These are phyloP conservation scores for Meloidogyne hapla DNA, from an alignment of 1,140 invertebrate genomes.

Conservation along the genomic window DNA sequence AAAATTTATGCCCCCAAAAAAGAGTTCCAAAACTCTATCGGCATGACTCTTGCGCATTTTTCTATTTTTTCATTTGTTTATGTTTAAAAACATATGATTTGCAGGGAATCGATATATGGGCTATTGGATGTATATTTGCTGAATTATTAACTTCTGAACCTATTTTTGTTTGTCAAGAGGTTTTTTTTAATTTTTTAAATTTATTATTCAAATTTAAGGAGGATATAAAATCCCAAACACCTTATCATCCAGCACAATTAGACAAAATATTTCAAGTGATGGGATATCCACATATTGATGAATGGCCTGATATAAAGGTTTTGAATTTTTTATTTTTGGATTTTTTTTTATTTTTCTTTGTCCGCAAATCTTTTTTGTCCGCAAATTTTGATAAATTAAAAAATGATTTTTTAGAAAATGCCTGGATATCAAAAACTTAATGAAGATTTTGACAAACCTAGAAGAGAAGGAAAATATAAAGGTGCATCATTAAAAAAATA, in stretches of 20 bases:
- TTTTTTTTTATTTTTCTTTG: no score
- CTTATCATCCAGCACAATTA: slow-evolving; percentile 98
- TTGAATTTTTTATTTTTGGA: no score
- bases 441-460: slow-evolving; percentile 89
- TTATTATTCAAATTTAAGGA: slow-evolving; percentile 18
- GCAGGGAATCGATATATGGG: slow-evolving; percentile 87
- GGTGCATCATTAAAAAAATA: slow-evolving; percentile 91
- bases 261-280: slow-evolving; percentile 99
- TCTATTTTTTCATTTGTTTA: no score
- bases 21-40: no score
- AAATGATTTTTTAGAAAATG: slow-evolving; percentile 76
- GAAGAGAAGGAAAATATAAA: slow-evolving; percentile 17
- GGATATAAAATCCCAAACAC: slow-evolving; percentile 64
- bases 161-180: slow-evolving; percentile 98
- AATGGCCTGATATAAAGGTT: slow-evolving; percentile 91
- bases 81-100: no score
- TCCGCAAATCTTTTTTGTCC: neutral
- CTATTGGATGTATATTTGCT: slow-evolving; percentile 99
- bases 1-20: no score
- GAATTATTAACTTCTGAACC: slow-evolving; percentile 94
- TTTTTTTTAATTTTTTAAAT: slow-evolving; percentile 12
- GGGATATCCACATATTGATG: slow-evolving; percentile 94
- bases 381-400: neutral
- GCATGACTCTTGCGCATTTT: no score
- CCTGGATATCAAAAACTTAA: slow-evolving; percentile 92